These are phyloP conservation scores for Muscicapa striata DNA, from an alignment of 2,797 vertebrate genomes.

Conservation along the genomic window DNA sequence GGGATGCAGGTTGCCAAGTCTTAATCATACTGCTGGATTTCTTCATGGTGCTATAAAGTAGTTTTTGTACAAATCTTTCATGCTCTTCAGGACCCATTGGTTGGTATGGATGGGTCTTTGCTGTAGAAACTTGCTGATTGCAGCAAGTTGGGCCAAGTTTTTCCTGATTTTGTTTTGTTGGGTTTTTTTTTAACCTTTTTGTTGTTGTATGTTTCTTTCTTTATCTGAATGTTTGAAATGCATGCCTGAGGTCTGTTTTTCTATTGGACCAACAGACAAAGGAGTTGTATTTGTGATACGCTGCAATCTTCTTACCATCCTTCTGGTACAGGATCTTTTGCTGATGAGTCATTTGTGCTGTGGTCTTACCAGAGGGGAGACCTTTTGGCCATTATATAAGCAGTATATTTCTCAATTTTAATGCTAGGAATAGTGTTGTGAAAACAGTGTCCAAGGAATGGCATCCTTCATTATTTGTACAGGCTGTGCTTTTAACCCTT, in stretches of 20 bases:
- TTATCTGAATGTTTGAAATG: background rate
- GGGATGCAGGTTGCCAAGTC: background rate
- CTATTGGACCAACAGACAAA: background rate
- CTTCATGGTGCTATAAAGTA: background rate
- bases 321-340: background rate
- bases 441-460: background rate
- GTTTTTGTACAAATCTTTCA: background rate
- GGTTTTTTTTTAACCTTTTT: background rate
- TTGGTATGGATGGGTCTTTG: background rate
- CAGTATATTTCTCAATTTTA: conserved; percentile 9
- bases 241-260: background rate
- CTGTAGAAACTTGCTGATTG: background rate
- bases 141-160: background rate
- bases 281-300: fast-evolving
- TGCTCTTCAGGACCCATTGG: background rate
- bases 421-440: conserved; percentile 42
- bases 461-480: background rate
- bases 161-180: background rate
- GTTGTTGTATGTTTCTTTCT: background rate
- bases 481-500: background rate
- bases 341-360: conserved; percentile 5
- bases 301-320: background rate
- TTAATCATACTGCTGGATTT: fast-evolving
- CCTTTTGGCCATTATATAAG: background rate
- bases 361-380: background rate